These are phyloP conservation scores for Drosophila insularis DNA, from an alignment of 1,140 invertebrate species.

Conservation along the genomic window DNA sequence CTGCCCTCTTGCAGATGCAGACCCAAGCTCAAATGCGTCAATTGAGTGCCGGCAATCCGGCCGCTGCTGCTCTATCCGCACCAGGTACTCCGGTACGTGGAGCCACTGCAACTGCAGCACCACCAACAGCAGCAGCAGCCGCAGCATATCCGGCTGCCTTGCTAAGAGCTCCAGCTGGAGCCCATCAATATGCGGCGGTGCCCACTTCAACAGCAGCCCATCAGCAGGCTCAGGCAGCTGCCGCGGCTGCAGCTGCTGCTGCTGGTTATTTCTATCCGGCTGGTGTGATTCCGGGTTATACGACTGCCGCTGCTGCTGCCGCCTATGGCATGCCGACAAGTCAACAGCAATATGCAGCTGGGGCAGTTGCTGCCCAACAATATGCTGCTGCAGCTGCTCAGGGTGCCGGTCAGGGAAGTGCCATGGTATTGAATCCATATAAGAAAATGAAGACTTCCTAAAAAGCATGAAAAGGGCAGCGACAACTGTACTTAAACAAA, in stretches of 20 bases:
- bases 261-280: constrained; percentile 67
- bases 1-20: constrained; percentile 60
- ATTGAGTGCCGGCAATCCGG: constrained; percentile 82
- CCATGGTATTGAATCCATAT: constrained; percentile 89
- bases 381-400: constrained; percentile 64
- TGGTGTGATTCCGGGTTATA: constrained; percentile 62
- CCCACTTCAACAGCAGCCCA: not conserved
- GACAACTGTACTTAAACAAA: constrained; percentile 62
- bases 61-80: constrained; percentile 51
- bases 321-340: constrained; percentile 61
- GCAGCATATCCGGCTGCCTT: constrained; percentile 30
- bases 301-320: constrained; percentile 21
- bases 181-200: not conserved
- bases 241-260: constrained; percentile 61
- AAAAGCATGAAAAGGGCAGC: constrained; percentile 41
- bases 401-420: constrained; percentile 82
- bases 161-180: constrained; percentile 40
- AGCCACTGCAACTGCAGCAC: constrained; percentile 19
- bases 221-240: constrained; percentile 3
- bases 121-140: constrained; percentile 18
- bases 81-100: constrained; percentile 81
- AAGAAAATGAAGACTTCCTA: constrained; percentile 95
- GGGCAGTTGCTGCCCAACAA: constrained; percentile 45
- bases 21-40: constrained; percentile 65
- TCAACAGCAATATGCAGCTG: constrained; percentile 64